Conservation (phyloP, 1,140 invertebrate genomes). For the Limonius californicus region DNA sequence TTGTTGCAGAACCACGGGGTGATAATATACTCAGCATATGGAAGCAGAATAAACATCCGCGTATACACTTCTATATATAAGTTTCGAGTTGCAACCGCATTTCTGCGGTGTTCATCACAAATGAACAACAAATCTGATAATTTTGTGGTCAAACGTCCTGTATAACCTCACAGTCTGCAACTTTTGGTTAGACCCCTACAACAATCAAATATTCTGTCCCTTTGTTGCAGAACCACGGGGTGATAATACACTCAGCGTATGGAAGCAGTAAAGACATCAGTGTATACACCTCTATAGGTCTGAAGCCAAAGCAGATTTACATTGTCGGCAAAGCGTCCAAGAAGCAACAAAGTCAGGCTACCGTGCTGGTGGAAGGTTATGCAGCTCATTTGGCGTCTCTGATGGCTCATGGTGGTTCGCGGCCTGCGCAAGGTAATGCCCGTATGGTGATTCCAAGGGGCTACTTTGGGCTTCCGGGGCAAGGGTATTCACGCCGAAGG, state of each 20-base stretch:
- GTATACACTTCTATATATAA: no score
- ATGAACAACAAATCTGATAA: no score
- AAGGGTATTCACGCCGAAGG: conserved; percentile 62
- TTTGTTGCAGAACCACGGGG: conserved; percentile 71
- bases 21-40: no score
- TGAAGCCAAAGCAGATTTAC: conserved; percentile 86
- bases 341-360: conserved; percentile 80
- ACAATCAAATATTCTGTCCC: no score
- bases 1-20: no score
- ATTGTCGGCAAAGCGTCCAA: conserved; percentile 91
- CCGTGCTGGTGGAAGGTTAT: conserved; percentile 76
- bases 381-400: conserved; percentile 83
- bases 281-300: conserved; percentile 86
- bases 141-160: no score
- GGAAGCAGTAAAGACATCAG: conserved; percentile 95
- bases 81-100: no score
- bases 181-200: no score
- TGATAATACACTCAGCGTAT: conserved; percentile 88
- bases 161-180: no score
- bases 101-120: no score
- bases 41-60: no score
- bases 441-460: conserved; percentile 88
- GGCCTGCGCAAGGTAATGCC: conserved; percentile 92
- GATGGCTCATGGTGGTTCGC: conserved; percentile 73
- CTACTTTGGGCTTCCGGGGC: conserved; percentile 75